Evolutionary conservation across 2,888 invertebrate species (phyloP), one percentile per base, ranked within the genome.

Genomic region (Euplagia quadripunctaria): DNA sequence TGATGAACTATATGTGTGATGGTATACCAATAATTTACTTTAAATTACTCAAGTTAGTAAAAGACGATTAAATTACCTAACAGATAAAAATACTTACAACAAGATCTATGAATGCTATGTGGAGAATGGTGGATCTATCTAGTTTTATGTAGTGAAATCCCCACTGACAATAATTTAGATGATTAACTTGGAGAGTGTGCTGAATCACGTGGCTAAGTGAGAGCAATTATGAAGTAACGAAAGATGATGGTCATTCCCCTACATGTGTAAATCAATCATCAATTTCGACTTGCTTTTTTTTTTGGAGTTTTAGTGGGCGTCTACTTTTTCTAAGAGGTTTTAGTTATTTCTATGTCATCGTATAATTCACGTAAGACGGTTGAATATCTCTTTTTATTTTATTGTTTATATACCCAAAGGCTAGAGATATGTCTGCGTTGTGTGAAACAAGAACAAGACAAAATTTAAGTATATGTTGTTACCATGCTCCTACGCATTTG

Each of bases 131-230:
- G 17, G 4, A 52, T 31, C 42, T 42, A 64, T 12, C 43, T 42
- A 64, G 70, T 42, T 41, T 64, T 70, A 64, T 20, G 52, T 42
- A 70, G 51, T n/a, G 42, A 17, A 51, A 64, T 64, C 70, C 64
- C 52, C 52, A 64, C 52, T 52, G 20, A 31, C 14, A 17, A 42
- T 41, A 70, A 41, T 41, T 16, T 41, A 42, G 16, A 68, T 70
- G 70, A 64, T 64, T 43, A 52, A 20, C 11, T 7, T 17, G 20
- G 64, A 52, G 70, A 70, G 41, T 70, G 70, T 64, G 63, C 51
- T 63, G 41, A 51, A 51, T 70, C 70, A 64, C 58, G 43, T 68
- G 31, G 16, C 55, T 68, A 64, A 63, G 70, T 70, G 63, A 12
- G 16, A 41, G 41, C 41, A 63, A 51, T 70, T 64, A 70, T n/a